A percentile compares a stretch with the other conserved stretches of the same genome.
Conservation (phyloP, 2,797 vertebrate genomes). For the Chloroceryle inda region DNA sequence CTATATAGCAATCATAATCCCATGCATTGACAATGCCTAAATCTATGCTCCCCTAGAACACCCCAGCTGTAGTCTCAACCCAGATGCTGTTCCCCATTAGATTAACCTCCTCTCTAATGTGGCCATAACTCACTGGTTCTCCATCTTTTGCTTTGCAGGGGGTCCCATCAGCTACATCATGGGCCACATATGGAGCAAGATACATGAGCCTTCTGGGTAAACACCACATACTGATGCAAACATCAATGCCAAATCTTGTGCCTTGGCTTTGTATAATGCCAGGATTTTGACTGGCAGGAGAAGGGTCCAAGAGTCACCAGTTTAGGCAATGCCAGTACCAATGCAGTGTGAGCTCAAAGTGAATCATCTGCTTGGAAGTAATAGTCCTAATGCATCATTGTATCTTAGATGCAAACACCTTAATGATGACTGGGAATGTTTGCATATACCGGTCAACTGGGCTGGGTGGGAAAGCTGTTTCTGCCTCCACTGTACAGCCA, state of each 20-base stretch:
- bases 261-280: background rate
- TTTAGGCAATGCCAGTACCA: background rate
- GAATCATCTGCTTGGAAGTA: background rate
- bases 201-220: background rate
- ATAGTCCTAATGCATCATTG: accelerated
- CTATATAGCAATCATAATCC: background rate
- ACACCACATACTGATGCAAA: background rate
- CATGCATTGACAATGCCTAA: background rate
- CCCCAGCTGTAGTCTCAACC: background rate
- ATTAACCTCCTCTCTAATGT: background rate
- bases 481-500: background rate
- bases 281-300: background rate
- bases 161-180: background rate
- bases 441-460: background rate
- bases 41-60: background rate
- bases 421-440: background rate
- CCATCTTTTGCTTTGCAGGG: background rate
- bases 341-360: accelerated
- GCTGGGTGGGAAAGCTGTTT: background rate
- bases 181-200: background rate
- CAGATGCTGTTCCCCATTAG: background rate
- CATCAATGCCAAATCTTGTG: background rate
- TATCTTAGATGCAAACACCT: background rate
- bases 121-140: background rate
- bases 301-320: background rate